Conservation (phyloP, 2,888 invertebrate genomes). For the Habrosyne pyritoides region DNA sequence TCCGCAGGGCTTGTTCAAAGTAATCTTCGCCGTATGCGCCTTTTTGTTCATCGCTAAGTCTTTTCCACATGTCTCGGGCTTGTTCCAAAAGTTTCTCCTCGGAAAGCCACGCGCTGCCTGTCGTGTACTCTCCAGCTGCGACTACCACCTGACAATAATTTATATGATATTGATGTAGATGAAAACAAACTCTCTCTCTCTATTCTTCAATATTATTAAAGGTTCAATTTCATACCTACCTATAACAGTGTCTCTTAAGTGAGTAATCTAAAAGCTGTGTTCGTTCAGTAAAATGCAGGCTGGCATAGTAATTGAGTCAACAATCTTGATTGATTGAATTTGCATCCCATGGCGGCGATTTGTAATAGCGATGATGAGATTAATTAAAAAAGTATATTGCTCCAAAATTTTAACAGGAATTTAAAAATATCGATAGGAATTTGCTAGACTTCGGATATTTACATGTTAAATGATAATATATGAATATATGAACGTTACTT, state of each 20-base stretch:
- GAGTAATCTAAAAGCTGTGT: neutral
- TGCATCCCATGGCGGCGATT: neutral
- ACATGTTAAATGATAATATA: no score
- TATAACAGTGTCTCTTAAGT: no score
- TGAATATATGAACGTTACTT: no score
- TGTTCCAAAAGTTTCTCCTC: conserved; percentile 87
- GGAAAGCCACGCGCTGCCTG: conserved; percentile 90
- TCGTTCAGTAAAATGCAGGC: neutral
- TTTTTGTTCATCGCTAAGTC: conserved; percentile 89
- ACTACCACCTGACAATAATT: conserved; percentile 84
- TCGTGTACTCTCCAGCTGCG: conserved; percentile 93
- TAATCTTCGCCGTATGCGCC: conserved; percentile 92
- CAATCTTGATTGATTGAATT: neutral
- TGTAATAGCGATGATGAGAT: neutral
- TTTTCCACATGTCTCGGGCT: conserved; percentile 93
- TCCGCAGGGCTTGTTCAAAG: conserved; percentile 91
- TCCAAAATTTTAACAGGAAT: no score
- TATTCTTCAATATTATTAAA: no score
- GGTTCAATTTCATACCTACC: no score
- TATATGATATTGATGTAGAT: no score
- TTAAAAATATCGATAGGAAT: no score
- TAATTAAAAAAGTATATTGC: neutral
- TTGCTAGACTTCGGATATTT: no score
- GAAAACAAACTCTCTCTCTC: no score
- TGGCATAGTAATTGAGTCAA: neutral